Evolutionary conservation across 2,797 vertebrate genomes (phyloP).

Genomic region (Parotocinclus haroldoi): DNA sequence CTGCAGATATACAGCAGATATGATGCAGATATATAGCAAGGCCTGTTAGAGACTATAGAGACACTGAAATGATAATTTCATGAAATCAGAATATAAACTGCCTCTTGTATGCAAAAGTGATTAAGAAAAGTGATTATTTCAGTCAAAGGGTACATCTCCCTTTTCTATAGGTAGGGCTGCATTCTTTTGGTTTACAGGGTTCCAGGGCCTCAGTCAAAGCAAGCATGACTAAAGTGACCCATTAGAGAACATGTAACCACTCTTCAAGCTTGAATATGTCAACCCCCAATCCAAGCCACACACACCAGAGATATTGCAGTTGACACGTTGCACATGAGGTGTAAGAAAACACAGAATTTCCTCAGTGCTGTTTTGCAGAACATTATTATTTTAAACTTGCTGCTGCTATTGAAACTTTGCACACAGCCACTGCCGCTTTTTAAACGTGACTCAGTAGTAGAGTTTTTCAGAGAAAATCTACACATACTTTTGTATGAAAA

Average conservation of each 20-base stretch:
- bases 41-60: too few relatives aligned
- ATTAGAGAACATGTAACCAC: constrained; percentile 56
- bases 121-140: too few relatives aligned
- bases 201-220: constrained; percentile 36
- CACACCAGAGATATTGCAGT: not conserved
- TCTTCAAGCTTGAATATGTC: constrained; percentile 59
- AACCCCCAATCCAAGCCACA: constrained; percentile 25
- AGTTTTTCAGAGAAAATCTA: not conserved
- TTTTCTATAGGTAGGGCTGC: not conserved
- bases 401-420: not conserved
- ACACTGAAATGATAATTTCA: too few relatives aligned
- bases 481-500: not conserved
- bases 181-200: constrained; percentile 17
- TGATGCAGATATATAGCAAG: too few relatives aligned
- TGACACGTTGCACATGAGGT: not conserved
- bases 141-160: too few relatives aligned
- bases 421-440: not conserved
- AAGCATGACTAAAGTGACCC: constrained; percentile 48
- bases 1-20: too few relatives aligned
- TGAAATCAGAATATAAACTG: too few relatives aligned
- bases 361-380: not conserved
- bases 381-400: not conserved
- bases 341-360: not conserved
- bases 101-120: too few relatives aligned
- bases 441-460: not conserved